Evolutionary conservation across 1,140 invertebrate species (phyloP).

Genomic region (Paralvinella palmiformis): DNA sequence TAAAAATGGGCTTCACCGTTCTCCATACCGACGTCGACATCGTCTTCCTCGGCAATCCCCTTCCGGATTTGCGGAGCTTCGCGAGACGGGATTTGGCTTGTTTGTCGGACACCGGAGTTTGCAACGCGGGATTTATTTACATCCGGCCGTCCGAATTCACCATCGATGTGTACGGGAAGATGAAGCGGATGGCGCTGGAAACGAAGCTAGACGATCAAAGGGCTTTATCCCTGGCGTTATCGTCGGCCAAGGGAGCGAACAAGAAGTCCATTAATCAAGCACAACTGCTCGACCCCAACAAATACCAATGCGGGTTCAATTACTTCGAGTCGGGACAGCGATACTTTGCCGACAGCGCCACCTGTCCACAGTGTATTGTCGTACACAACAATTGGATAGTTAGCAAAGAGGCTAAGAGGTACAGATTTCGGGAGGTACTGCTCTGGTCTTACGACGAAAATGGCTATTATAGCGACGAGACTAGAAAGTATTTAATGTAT

Average conservation of each 20-base stretch:
- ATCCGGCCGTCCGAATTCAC: slow-evolving; percentile 4
- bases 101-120: slow-evolving; percentile 8
- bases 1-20: slow-evolving; percentile 17
- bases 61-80: not conserved
- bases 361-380: slow-evolving; percentile 11
- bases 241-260: not conserved
- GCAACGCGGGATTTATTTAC: slow-evolving; percentile 19
- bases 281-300: not conserved
- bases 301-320: slow-evolving; percentile 6
- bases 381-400: slow-evolving; percentile 24
- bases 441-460: slow-evolving; percentile 18
- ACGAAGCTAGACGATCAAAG: slow-evolving; percentile 1
- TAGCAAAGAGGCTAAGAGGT: slow-evolving; percentile 17
- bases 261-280: not conserved
- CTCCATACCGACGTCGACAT: slow-evolving; percentile 20
- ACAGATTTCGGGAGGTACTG: slow-evolving; percentile 16
- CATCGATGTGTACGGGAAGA: not conserved
- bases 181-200: not conserved
- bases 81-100: slow-evolving; percentile 18
- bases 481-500: slow-evolving; percentile 14
- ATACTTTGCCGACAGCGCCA: not conserved
- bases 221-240: not conserved
- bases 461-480: slow-evolving; percentile 12
- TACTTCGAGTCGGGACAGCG: slow-evolving; percentile 15
- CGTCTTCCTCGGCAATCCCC: slow-evolving; percentile 13